Evolutionary conservation across 2,888 invertebrate species (phyloP).

Genomic region (Halocaridina rubra): DNA sequence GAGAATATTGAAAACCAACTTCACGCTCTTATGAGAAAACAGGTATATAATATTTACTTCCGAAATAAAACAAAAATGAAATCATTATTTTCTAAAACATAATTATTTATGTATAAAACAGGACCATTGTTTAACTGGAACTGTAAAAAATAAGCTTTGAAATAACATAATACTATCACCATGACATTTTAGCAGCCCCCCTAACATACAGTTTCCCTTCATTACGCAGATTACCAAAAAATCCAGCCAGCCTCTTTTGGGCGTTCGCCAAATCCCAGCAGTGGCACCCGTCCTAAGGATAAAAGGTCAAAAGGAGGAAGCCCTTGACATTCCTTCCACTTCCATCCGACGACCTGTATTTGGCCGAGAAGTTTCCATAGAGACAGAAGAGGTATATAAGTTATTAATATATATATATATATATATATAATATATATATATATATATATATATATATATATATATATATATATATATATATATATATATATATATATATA

Average conservation of each 20-base stretch:
- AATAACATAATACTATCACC: no score
- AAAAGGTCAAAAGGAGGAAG: conserved; percentile 61
- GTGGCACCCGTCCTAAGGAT: not conserved
- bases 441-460: not conserved
- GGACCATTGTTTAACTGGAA: no score
- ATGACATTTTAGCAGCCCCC: no score
- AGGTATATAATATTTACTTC: conserved; percentile 23
- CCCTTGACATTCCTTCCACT: conserved; percentile 54
- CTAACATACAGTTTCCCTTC: not conserved
- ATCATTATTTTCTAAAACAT: no score
- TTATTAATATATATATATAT: not conserved
- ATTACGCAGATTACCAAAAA: conserved; percentile 18
- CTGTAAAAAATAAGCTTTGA: no score
- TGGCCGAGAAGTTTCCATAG: conserved; percentile 20
- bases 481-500: conserved; percentile 22
- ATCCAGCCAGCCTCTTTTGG: conserved; percentile 31
- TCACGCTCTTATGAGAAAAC: conserved; percentile 45
- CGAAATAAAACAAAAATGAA: no score
- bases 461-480: conserved; percentile 29
- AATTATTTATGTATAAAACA: no score
- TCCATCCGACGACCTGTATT: conserved; percentile 57
- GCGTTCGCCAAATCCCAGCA: not conserved
- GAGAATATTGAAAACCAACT: conserved; percentile 61
- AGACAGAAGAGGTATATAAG: conserved; percentile 18
- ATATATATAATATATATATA: not conserved